These are phyloP conservation scores for Micrasema minimum DNA, from an alignment of 1,140 invertebrate genomes.

Conservation along the genomic window DNA sequence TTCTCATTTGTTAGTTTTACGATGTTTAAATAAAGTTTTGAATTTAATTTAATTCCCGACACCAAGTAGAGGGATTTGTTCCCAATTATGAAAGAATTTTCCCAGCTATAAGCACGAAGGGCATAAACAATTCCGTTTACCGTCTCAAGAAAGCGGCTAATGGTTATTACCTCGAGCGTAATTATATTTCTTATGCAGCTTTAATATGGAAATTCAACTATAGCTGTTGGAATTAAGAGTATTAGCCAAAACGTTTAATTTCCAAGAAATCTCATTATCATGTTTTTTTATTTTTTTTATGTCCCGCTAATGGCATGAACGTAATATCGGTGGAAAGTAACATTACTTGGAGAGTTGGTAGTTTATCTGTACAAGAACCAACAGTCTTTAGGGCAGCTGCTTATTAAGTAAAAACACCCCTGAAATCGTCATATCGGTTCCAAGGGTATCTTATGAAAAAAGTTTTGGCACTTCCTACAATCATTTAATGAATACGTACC, in stretches of 20 bases:
- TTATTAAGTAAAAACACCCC: neutral
- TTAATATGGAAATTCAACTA: conserved; percentile 12
- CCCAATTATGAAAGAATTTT: conserved; percentile 32
- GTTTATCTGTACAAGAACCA: neutral
- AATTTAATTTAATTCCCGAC: conserved; percentile 31
- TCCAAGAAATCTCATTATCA: neutral
- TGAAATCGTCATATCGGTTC: neutral
- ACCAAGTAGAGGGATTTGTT: conserved; percentile 13
- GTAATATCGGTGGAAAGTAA: neutral
- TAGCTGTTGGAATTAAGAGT: neutral
- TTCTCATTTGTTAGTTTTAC: conserved; percentile 1
- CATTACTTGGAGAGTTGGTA: neutral
- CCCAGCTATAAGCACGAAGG: neutral
- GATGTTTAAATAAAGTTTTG: conserved; percentile 34
- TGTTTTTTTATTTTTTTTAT: neutral
- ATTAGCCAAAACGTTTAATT: neutral
- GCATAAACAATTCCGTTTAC: conserved; percentile 20
- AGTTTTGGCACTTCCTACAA: too few relatives aligned
- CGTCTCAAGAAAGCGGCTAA: conserved; percentile 5
- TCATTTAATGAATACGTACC: too few relatives aligned
- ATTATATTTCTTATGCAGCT: conserved; percentile 33
- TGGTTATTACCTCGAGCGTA: conserved; percentile 26
- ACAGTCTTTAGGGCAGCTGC: neutral
- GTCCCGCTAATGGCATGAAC: neutral
- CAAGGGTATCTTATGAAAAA: neutral